Conservation (phyloP, 2,888 invertebrate species). For the Sepioteuthis lessoniana region DNA sequence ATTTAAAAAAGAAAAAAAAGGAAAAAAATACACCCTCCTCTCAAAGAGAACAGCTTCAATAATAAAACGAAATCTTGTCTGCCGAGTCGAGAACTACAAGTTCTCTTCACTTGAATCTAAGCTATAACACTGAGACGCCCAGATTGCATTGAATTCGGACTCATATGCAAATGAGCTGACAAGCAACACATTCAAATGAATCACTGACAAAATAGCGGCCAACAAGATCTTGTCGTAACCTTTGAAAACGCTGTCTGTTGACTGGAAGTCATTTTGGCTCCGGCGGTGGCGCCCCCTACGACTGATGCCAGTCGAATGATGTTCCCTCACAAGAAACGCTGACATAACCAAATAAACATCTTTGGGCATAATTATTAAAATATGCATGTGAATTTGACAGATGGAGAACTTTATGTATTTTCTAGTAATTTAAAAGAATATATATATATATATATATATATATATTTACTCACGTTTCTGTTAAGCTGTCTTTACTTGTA, state of each 20-base stretch:
- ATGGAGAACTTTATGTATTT: background rate
- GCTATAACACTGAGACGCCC: background rate
- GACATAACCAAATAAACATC: slow-evolving; percentile 23
- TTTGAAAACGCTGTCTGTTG: background rate
- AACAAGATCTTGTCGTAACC: background rate
- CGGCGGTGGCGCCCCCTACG: background rate
- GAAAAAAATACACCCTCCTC: no score
- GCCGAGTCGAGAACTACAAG: background rate
- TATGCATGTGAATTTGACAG: slow-evolving; percentile 21
- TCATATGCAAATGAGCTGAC: slow-evolving; percentile 33
- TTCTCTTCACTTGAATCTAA: background rate
- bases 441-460: no score
- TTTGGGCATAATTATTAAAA: slow-evolving; percentile 10
- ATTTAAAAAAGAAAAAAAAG: background rate
- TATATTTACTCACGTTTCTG: background rate
- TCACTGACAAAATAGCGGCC: slow-evolving; percentile 2
- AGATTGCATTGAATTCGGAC: background rate
- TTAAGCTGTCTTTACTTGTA: background rate
- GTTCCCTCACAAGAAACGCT: background rate
- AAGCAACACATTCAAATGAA: background rate
- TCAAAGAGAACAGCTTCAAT: background rate
- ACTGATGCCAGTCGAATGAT: background rate
- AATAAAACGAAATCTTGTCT: background rate
- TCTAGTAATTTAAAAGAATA: background rate
- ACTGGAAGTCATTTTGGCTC: background rate